Evolutionary conservation across 2,113 vertebrate genomes (phyloP), one percentile per base, ranked within the genome.

Genomic region (Herpetotheres cachinnans): DNA sequence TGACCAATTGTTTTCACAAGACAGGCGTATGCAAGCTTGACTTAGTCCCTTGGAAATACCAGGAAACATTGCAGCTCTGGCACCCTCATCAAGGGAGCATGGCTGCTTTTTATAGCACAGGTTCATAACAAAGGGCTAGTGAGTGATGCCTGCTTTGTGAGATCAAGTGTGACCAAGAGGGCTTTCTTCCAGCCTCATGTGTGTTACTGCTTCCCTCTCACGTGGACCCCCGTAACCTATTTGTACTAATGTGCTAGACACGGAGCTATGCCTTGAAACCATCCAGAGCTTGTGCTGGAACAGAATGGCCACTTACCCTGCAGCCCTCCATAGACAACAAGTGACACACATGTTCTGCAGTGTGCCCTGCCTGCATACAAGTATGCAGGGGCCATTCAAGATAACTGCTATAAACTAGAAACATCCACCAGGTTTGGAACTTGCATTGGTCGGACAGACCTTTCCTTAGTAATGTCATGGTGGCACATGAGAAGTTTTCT

Each of bases 161-260:
- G 42, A 67, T 40, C 17, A 66, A 1, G 16, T 24, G 26, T 71
- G 77, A 42, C 30, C 27, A 55, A 65, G 55, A 79, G 27, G 9
- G 14, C 70, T 52, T 73, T 77, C 21, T 36, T 93, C 44, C 56
- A 44, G 44, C 30, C 54, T 58, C 19, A 14, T 6, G 11, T 49
- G 34, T 69, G 18, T 71, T 69, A 14, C 9, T 79, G 11, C 63
- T 38, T 85, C 58, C 26, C 36, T 76, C 22, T 82, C 36, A 22
- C 0, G 0, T 2, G 3, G 40, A 63, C 29, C 20, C 9, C 40
- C 56, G 59, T 74, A 32, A 82, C 46, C 29, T 61, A 13, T 46
- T 61, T 38, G 65, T 38, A 19, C 25, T 65, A 2, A 50, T 18
- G 32, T 50, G 21, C 24, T 82, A 3, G 20, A 47, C 8, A 20